Evolutionary conservation across 2,888 invertebrate genomes (phyloP).

Genomic region (Actias luna): DNA sequence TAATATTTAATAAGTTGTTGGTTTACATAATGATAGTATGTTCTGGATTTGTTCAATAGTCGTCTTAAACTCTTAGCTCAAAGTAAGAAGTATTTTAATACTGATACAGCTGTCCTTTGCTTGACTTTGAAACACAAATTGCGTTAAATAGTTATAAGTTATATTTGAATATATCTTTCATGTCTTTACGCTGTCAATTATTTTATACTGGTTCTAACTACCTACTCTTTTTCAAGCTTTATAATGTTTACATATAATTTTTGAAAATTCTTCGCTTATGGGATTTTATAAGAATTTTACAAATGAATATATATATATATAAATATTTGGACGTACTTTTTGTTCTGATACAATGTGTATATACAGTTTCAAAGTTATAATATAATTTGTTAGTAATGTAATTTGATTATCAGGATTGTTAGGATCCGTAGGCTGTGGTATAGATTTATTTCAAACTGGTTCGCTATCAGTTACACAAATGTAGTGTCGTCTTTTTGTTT

Average conservation of each 20-base stretch:
- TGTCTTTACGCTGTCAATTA: not conserved
- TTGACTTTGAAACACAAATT: not conserved
- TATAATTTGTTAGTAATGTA: too few relatives aligned
- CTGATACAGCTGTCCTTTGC: not conserved
- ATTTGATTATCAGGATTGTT: not conserved
- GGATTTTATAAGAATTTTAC: constrained; percentile 9
- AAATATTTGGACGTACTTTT: constrained; percentile 4
- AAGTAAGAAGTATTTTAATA: not conserved
- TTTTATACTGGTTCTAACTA: constrained; percentile 4
- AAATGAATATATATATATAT: constrained; percentile 2
- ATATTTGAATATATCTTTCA: not conserved
- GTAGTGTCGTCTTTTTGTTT: not conserved
- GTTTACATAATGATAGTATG: not conserved
- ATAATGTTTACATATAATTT: constrained; percentile 10
- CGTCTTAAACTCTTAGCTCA: not conserved
- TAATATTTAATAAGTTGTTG: not conserved
- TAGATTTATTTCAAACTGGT: not conserved
- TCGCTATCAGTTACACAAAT: not conserved
- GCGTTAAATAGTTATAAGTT: not conserved
- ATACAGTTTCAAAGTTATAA: too few relatives aligned
- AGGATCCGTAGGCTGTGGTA: not conserved
- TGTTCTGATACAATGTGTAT: not conserved
- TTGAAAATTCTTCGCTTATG: constrained; percentile 7
- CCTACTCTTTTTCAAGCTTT: not conserved
- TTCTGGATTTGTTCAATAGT: not conserved